Conservation (phyloP, 2,888 invertebrate genomes). For the Ashinkailepas kermadecensis region DNA sequence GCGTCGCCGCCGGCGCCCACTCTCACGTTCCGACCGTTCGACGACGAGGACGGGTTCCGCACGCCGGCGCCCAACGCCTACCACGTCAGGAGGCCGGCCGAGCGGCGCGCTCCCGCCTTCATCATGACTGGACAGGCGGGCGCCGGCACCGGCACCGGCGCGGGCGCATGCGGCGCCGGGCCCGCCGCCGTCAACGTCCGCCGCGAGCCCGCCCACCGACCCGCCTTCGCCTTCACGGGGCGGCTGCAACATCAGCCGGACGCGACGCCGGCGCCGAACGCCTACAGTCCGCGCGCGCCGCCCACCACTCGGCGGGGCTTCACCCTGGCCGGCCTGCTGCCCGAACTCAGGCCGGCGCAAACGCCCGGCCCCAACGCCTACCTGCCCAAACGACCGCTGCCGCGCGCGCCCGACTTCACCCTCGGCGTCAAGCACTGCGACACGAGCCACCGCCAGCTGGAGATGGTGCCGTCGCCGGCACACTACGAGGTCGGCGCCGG, state of each 20-base stretch:
- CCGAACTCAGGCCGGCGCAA: background rate
- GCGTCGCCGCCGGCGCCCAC: background rate
- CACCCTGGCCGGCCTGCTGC: background rate
- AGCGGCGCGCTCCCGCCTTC: background rate
- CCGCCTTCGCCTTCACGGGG: background rate
- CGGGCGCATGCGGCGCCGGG: background rate
- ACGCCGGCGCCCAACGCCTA: background rate
- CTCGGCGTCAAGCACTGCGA: background rate
- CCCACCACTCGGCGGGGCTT: background rate
- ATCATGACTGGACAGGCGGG: background rate
- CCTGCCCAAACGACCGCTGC: background rate
- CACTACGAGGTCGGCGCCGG: background rate
- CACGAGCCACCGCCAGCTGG: background rate
- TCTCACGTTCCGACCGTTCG: constrained; percentile 3
- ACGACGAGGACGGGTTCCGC: background rate
- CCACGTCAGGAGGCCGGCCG: background rate
- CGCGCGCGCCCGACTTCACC: background rate
- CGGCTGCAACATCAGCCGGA: no score
- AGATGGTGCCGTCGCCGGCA: background rate
- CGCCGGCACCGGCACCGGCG: background rate
- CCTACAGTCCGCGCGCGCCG: background rate
- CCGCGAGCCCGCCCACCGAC: background rate
- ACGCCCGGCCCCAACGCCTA: background rate
- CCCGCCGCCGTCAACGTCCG: background rate
- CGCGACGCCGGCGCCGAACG: constrained; percentile 7